Evolutionary conservation across 2,888 invertebrate species (phyloP).

Genomic region (Erebia palarica): DNA sequence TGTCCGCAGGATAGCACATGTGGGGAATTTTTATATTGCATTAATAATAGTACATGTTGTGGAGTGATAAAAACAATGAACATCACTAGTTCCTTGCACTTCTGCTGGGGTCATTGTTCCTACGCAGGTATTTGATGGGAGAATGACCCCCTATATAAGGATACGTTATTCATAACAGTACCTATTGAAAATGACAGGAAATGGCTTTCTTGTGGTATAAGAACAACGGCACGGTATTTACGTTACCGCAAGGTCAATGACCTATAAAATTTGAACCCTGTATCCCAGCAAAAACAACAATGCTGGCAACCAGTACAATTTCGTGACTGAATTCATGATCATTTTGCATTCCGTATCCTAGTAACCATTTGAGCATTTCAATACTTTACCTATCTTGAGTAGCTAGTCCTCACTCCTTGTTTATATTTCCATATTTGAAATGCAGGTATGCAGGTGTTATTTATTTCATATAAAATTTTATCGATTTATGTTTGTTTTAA

Average conservation of each 20-base stretch:
- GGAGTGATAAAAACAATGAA: constrained; percentile 66
- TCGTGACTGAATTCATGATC: constrained; percentile 57
- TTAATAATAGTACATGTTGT: constrained; percentile 58
- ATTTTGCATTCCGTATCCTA: constrained; percentile 61
- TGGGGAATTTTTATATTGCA: constrained; percentile 74
- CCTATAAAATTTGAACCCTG: constrained; percentile 46
- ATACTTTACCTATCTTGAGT: constrained; percentile 53
- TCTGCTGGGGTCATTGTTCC: constrained; percentile 73
- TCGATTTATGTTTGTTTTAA: background rate
- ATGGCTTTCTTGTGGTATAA: constrained; percentile 47
- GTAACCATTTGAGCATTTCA: constrained; percentile 75
- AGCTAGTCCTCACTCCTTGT: too few relatives aligned
- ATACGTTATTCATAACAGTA: constrained; percentile 65
- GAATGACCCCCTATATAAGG: constrained; percentile 74
- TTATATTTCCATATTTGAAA: too few relatives aligned
- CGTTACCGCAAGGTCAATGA: constrained; percentile 53
- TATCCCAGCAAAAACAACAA: constrained; percentile 41
- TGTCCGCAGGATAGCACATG: constrained; percentile 63
- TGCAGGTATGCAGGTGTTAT: background rate
- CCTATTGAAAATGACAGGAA: constrained; percentile 63
- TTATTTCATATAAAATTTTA: background rate
- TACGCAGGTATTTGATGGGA: constrained; percentile 56
- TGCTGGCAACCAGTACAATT: constrained; percentile 43
- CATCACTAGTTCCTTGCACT: constrained; percentile 61
- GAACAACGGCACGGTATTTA: constrained; percentile 52